Evolutionary conservation across 2,888 invertebrate genomes (phyloP), one percentile per base, ranked within the genome.

Genomic region (Drosophila ustulata): DNA sequence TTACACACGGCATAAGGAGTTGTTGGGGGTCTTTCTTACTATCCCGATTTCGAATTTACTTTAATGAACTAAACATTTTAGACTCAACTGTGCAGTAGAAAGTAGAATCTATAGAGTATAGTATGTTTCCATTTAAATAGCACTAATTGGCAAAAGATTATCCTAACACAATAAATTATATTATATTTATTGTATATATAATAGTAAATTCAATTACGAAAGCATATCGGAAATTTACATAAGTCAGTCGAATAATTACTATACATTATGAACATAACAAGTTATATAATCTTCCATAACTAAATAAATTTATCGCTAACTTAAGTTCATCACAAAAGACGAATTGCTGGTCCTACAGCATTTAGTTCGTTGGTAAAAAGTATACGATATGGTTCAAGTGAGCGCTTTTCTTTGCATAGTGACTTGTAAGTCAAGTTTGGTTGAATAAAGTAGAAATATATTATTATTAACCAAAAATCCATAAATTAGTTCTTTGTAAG

Each of bases 201-300:
- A 4, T n/a, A 25, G 18, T 8, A 34, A 34, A n/a, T 34, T 23
- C 7, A 4, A 25, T 2, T 18, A 52, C 4, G n/a, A 52, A 39
- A 39, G 52, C 39, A 52, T 28, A 52, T 41, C 39, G 9, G 13
- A 41, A 37, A 37, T 13, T 55, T 55, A 55, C 43, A 45, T 55
- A 55, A 55, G 32, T 32, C 9, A 2, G 23, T 13, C 11, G 25
- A 18, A 25, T 30, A 9, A 30, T 18, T 13, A 4, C 37, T 11
- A 43, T 11, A 18, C 6, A 43, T 45, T 18, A 56, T 13, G 3
- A 7, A 13, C 28, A 30, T 32, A 9, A 6, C 28, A 32, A 26
- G 41, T 66, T 65, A 66, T n/a, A 4, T 43, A 66, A 65, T 34
- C 7, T 34, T 41, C 30, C 53, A 9, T 3, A 61, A 32, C 32